Evolutionary conservation across 2,113 vertebrate genomes (phyloP).

Genomic region (Lota lota): DNA sequence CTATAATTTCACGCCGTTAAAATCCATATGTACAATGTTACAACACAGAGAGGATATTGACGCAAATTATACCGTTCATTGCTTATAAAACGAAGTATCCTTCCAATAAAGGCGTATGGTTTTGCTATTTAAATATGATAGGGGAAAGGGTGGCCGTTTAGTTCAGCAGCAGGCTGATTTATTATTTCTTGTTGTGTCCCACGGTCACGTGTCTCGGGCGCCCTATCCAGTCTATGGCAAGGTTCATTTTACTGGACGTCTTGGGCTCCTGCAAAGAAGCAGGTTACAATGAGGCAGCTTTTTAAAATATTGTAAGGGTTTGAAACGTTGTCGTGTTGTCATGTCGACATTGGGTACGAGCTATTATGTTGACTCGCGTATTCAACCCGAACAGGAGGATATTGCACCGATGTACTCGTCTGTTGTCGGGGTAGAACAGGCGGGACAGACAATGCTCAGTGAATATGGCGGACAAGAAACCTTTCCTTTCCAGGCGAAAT

Average conservation of each 20-base stretch:
- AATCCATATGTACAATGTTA: slow-evolving; percentile 19
- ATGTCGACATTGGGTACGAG: slow-evolving; percentile 91
- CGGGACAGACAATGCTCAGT: slow-evolving; percentile 77
- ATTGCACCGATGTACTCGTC: slow-evolving; percentile 83
- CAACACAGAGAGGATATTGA: slow-evolving; percentile 34
- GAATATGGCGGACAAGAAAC: slow-evolving; percentile 92
- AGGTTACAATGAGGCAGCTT: slow-evolving; percentile 84
- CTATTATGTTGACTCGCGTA: slow-evolving; percentile 91
- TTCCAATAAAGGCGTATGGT: slow-evolving; percentile 88
- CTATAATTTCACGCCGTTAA: too few relatives aligned
- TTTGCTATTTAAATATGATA: slow-evolving; percentile 95
- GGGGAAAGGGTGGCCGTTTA: slow-evolving; percentile 94
- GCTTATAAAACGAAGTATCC: slow-evolving; percentile 82
- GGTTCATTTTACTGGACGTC: slow-evolving; percentile 93
- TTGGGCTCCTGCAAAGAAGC: slow-evolving; percentile 89
- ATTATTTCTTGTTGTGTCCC: slow-evolving; percentile 98
- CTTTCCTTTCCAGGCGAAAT: slow-evolving; percentile 91
- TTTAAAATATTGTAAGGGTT: slow-evolving; percentile 68
- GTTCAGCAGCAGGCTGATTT: slow-evolving; percentile 92
- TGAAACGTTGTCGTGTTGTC: slow-evolving; percentile 45
- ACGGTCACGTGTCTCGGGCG: slow-evolving; percentile 85
- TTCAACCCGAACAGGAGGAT: slow-evolving; percentile 87
- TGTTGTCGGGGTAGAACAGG: slow-evolving; percentile 77
- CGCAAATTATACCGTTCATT: slow-evolving; percentile 79
- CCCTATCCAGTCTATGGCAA: slow-evolving; percentile 87